Percentiles rank a stretch among this genome's conserved stretches.
Evolutionary conservation across 2,113 vertebrate genomes (phyloP).

Genomic region (Hystrix brachyura): DNA sequence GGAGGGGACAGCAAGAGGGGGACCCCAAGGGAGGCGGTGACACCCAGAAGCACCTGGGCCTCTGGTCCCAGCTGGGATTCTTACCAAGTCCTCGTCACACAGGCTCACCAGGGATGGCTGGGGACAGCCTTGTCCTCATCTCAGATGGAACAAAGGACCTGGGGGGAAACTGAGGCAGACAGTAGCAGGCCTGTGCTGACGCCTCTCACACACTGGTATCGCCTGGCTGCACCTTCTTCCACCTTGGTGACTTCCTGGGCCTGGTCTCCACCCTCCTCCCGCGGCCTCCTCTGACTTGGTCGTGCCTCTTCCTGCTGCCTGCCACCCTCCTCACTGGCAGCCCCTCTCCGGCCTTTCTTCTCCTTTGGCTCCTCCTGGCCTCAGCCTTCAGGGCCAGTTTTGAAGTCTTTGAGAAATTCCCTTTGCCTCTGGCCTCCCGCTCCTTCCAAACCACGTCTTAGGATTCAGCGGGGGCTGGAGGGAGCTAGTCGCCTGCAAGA

Average conservation of each 20-base stretch:
- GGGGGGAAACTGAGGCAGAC: accelerated
- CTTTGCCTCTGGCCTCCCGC: background rate
- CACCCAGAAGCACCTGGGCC: background rate
- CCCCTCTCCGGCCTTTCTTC: background rate
- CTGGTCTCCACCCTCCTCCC: accelerated
- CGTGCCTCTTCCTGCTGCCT: no score
- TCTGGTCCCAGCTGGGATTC: background rate
- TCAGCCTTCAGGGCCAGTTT: background rate
- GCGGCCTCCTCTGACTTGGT: no score
- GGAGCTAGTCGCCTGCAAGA: background rate
- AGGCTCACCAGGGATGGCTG: accelerated
- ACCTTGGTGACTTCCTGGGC: accelerated
- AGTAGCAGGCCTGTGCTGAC: background rate
- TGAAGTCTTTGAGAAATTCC: background rate
- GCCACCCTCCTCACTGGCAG: no score
- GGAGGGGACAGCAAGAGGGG: accelerated
- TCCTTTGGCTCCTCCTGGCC: accelerated
- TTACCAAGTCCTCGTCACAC: background rate
- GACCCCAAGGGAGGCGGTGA: background rate
- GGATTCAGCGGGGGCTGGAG: background rate
- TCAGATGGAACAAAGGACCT: background rate
- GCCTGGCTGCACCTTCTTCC: background rate
- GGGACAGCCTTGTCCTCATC: background rate
- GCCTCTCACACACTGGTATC: accelerated
- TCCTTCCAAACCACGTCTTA: background rate